Evolutionary conservation across 2,797 vertebrate species (phyloP), one percentile per base, ranked within the genome.

Genomic region (Sebastes iracundus): DNA sequence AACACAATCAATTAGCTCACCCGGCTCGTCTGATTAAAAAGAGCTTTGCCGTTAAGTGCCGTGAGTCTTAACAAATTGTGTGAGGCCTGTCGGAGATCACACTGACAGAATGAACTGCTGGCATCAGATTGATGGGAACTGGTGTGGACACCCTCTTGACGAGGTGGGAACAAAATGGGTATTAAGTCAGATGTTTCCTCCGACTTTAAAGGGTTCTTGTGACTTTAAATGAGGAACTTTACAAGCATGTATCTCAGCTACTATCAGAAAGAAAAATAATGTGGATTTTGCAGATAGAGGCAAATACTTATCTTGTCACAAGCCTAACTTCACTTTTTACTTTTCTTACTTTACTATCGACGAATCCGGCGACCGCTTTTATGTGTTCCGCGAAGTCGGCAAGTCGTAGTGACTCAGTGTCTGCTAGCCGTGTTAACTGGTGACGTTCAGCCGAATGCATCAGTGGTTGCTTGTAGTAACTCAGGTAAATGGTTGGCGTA

Each of bases 21-120:
- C 33, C 32, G 49, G 61, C 61, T 88, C 58, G 64, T 85, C 70
- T 71, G 73, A 84, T 90, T 79, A 86, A 86, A 77, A 76, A 53
- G 80, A 79, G 63, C 77, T 83, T 67, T 82, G 46, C 25, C 22
- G 67, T 81, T 49, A 89, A 85, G 53, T 72, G 52, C 49, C 64
- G 2, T 53, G n/a, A 74, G 60, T 80, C 75, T 73, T 67, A 77
- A 78, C 55, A 79, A 52, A 78, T 46, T 13, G 38, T 13, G 38
- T 25, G 20, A 80, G 12, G 66, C 61, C 74, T 32, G 55, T 76
- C 60, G 20, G 49, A 62, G 58, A 61, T 61, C 42, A 74, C 79
- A 60, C 63, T 75, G 81, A 27, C 53, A 7, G 61, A 83, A 80
- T 32, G 62, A 72, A 55, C 79, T 55, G n/a, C 28, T 80, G 79